Evolutionary conservation across 2,797 vertebrate genomes (phyloP).

Genomic region (Aulostomus chinensis): DNA sequence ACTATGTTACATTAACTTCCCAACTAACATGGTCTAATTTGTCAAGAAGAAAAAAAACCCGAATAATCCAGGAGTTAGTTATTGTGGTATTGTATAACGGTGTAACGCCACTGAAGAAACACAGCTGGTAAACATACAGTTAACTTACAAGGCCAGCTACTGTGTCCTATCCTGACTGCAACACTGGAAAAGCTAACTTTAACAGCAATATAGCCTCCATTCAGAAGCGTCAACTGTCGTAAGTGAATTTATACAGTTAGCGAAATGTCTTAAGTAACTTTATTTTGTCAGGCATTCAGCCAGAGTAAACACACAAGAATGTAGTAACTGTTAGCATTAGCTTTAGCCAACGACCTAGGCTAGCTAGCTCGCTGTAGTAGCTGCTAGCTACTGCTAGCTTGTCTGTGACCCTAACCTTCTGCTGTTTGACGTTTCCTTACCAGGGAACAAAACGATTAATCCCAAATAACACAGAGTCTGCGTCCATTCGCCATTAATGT

Average conservation of each 20-base stretch:
- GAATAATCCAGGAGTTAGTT: no score
- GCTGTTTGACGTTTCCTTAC: constrained; percentile 61
- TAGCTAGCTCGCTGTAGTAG: constrained; percentile 59
- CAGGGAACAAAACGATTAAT: constrained; percentile 24
- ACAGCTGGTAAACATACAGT: constrained; percentile 37
- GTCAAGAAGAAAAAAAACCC: no score
- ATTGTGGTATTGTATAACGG: constrained; percentile 15
- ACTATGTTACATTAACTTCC: neutral
- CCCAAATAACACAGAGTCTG: neutral
- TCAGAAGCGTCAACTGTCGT: neutral
- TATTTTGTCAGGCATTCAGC: constrained; percentile 6
- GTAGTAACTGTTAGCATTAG: constrained; percentile 53
- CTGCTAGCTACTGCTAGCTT: constrained; percentile 68
- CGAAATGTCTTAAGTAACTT: constrained; percentile 55
- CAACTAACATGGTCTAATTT: no score
- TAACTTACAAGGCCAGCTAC: constrained; percentile 57
- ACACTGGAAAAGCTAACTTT: constrained; percentile 49
- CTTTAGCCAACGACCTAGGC: constrained; percentile 64
- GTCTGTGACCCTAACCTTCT: constrained; percentile 70
- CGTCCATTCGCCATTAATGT: neutral
- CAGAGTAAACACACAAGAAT: constrained; percentile 22
- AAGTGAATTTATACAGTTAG: neutral
- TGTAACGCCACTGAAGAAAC: constrained; percentile 37
- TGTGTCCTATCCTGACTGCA: constrained; percentile 43
- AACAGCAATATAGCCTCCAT: constrained; percentile 1